A percentile compares a stretch with the other conserved stretches of the same genome.
These are phyloP conservation scores for Lepidonotus clava DNA, from an alignment of 2,888 invertebrate species.

Conservation along the genomic window DNA sequence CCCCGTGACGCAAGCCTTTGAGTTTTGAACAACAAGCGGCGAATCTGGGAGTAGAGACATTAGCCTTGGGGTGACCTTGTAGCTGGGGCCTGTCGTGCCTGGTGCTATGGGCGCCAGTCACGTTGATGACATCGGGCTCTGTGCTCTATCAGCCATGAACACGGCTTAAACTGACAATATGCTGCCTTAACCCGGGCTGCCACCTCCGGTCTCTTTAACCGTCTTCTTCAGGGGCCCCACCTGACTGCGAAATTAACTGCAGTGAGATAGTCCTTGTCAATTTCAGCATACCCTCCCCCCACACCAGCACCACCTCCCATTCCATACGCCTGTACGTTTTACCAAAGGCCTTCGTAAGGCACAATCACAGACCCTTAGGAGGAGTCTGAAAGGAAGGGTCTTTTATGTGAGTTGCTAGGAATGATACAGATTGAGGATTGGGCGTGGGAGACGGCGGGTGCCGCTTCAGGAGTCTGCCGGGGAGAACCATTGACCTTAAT, in stretches of 20 bases:
- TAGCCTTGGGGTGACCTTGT: neutral
- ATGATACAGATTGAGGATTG: no score
- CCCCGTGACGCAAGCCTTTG: neutral
- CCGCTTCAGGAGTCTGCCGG: no score
- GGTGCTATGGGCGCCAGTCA: neutral
- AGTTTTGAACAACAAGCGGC: constrained; percentile 3
- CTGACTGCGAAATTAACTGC: no score
- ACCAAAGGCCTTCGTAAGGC: neutral
- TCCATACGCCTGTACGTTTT: neutral
- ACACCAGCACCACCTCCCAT: neutral
- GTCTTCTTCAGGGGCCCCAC: no score
- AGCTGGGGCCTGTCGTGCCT: neutral
- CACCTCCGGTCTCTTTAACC: neutral
- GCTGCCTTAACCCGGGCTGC: neutral
- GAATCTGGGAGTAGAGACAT: neutral
- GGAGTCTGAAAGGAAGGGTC: no score
- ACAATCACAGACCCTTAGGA: no score
- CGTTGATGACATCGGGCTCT: constrained; percentile 2
- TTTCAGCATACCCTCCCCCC: neutral
- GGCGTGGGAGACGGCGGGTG: no score
- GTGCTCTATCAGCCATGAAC: neutral
- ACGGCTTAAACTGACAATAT: neutral
- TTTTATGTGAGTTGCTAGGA: no score
- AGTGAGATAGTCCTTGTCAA: no score
- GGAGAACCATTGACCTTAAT: constrained; percentile 2